Percentiles rank a stretch among this genome's conserved stretches.
These are phyloP conservation scores for Brachionus paranguensis DNA, from an alignment of 1,140 invertebrate genomes.

Conservation along the genomic window DNA sequence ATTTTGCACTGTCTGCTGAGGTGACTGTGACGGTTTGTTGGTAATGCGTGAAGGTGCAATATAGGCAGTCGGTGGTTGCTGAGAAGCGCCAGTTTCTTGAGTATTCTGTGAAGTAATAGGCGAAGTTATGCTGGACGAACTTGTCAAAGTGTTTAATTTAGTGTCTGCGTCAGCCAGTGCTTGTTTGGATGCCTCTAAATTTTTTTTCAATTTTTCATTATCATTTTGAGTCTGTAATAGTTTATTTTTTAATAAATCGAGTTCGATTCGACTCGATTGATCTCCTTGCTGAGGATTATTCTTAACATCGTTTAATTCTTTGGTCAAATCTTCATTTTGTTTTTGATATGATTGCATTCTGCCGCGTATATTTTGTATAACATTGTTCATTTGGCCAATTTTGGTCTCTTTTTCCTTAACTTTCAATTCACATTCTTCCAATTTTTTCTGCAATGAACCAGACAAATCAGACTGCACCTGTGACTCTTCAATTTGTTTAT, in stretches of 20 bases:
- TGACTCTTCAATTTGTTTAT: constrained; percentile 8
- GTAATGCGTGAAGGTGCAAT: constrained; percentile 26
- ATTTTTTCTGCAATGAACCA: constrained; percentile 10
- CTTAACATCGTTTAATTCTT: background rate
- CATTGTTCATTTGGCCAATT: constrained; percentile 38
- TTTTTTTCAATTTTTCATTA: constrained; percentile 38
- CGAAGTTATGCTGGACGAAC: background rate
- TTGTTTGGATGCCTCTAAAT: background rate
- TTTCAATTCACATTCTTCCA: constrained; percentile 33
- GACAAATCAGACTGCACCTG: background rate
- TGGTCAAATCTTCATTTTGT: constrained; percentile 13
- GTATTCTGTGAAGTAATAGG: background rate
- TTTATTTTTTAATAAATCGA: constrained; percentile 13
- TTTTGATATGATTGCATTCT: constrained; percentile 18
- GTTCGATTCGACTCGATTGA: background rate
- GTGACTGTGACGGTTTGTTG: background rate
- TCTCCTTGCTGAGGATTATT: background rate
- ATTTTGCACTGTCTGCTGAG: background rate
- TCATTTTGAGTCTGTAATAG: constrained; percentile 12
- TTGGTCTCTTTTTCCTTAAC: constrained; percentile 28
- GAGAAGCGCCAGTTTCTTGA: background rate
- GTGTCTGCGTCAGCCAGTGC: constrained; percentile 5
- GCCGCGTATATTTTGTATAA: background rate
- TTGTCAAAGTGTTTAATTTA: background rate
- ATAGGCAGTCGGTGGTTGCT: constrained; percentile 22